Base-by-base conservation (phyloP, 2,113 vertebrate species). In the Thalassoma bifasciatum region DNA sequence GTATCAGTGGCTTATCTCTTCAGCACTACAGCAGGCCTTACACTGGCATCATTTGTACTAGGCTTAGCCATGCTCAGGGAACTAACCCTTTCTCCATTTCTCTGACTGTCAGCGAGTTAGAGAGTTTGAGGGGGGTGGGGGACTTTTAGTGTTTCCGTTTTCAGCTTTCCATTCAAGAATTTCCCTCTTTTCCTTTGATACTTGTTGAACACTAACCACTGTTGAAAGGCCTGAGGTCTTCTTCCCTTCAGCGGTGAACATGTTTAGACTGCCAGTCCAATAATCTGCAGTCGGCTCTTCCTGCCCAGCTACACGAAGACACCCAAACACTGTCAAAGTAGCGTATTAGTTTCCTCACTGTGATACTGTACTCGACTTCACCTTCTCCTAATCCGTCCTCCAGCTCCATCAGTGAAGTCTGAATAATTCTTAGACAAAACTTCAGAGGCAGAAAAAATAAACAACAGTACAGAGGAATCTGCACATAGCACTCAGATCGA, bases 1-100 rank as follows among this genome's bases (percentile, higher is more conserved):
- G 82, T 91, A 86, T 87, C 83, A 68, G 86, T 82, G 90, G 90
- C 91, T 91, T 91, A 92, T 89, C 88, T 89, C 88, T 82, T 90
- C 90, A 89, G 91, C 82, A 80, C 88, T 91, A 91, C 90, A 91
- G 91, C 91, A 90, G 90, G 89, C 89, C 90, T 88, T 90, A 91
- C 90, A 92, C 90, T 92, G 91, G 91, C 91, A 91, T 89, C 89
- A 91, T 91, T 90, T 92, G 91, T 92, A 87, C 80, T 75, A 77
- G 90, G 91, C 91, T 92, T 91, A 90, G 90, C 85, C 86, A 82
- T 88, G 90, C 89, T 90, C 91, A 86, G 89, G 85, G 77, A 91
- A 81, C 89, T 92, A 90, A 90, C 89, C 90, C 91, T 90, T 84
- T 52, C 86, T 85, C 84, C 69, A 66, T 87, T 88, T 85, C 79